A percentile compares a stretch with the other conserved stretches of the same genome.
These are phyloP conservation scores for Nomada flava DNA, from an alignment of 2,888 invertebrate species.

Conservation along the genomic window DNA sequence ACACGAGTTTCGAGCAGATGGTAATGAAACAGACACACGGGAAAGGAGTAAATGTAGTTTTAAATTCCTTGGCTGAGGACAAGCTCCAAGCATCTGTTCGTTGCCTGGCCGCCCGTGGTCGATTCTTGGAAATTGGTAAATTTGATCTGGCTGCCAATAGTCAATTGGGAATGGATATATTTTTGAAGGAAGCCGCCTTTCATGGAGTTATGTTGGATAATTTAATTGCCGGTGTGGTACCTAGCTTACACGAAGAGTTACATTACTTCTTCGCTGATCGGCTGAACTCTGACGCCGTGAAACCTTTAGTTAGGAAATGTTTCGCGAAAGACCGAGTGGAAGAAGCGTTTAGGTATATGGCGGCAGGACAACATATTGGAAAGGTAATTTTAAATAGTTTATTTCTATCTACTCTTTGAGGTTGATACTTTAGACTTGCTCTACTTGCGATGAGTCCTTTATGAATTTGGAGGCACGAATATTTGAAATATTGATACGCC, in stretches of 20 bases:
- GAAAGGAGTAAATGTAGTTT: conserved; percentile 94
- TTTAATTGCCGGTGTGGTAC: conserved; percentile 84
- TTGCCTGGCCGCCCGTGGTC: conserved; percentile 87
- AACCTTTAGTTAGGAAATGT: conserved; percentile 88
- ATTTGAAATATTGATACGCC: not conserved
- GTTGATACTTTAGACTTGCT: too few species aligned
- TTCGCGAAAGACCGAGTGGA: conserved; percentile 89
- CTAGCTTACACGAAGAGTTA: accelerated
- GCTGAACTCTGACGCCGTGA: conserved; percentile 86
- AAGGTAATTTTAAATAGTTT: conserved; percentile 85
- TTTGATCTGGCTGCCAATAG: conserved; percentile 90
- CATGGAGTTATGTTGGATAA: conserved; percentile 92
- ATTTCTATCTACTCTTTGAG: too few species aligned
- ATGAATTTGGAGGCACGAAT: not conserved
- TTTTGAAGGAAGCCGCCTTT: conserved; percentile 90
- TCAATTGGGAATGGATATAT: conserved; percentile 87
- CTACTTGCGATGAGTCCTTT: too few species aligned
- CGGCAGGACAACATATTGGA: conserved; percentile 92
- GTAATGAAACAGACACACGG: conserved; percentile 92
- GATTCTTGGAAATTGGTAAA: conserved; percentile 95
- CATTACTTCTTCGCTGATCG: conserved; percentile 8
- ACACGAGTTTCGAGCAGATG: conserved; percentile 94
- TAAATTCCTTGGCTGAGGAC: conserved; percentile 97
- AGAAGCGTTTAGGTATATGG: conserved; percentile 89
- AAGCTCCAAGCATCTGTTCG: conserved; percentile 91